Conservation (phyloP, 2,888 invertebrate genomes). For the Ptycholaimellus sp. region DNA sequence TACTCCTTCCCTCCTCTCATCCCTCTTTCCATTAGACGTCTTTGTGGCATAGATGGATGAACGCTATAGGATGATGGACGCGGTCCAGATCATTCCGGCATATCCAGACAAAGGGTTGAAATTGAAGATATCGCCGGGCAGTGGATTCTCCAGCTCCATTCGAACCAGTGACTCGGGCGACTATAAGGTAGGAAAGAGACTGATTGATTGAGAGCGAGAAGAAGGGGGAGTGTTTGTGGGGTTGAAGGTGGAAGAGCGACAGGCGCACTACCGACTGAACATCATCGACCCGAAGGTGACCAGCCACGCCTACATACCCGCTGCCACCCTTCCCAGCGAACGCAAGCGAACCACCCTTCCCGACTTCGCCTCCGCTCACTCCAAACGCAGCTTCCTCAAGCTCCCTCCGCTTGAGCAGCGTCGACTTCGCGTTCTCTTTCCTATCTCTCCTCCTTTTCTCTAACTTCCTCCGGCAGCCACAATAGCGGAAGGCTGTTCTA, state of each 20-base stretch:
- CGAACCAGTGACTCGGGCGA: no score
- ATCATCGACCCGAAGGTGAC: conserved; percentile 24
- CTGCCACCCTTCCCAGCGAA: neutral
- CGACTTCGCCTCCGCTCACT: conserved; percentile 20
- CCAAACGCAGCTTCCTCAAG: conserved; percentile 19
- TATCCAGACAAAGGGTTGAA: no score
- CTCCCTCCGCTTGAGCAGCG: conserved; percentile 23
- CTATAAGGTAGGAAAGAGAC: no score
- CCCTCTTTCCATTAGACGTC: no score
- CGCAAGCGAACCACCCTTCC: conserved; percentile 11
- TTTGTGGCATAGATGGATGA: no score
- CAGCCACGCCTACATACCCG: neutral
- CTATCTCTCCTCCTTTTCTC: neutral
- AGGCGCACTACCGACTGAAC: conserved; percentile 22
- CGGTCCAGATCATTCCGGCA: no score
- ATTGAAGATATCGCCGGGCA: no score
- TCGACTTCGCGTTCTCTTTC: conserved; percentile 12
- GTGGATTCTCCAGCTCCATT: no score
- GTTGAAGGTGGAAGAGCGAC: conserved; percentile 15
- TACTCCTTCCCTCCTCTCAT: no score
- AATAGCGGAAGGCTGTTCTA: conserved; percentile 8
- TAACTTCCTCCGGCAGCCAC: neutral
- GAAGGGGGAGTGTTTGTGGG: no score
- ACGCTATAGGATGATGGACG: no score
- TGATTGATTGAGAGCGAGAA: no score